Base-by-base conservation (phyloP, 2,113 vertebrate genomes). In the Macrotis lagotis region DNA sequence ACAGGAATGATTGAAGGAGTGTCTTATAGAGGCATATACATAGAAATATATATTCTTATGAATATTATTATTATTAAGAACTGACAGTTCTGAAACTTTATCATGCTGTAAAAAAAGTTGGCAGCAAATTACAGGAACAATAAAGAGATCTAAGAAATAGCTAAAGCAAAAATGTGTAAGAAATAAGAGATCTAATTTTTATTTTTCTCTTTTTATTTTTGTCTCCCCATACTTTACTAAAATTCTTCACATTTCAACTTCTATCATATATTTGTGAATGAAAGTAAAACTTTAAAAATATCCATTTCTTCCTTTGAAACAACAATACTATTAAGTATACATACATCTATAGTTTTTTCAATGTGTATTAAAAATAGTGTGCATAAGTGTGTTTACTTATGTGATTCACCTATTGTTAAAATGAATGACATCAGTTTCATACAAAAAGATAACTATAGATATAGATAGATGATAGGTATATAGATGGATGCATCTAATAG, bases 1-100 rank as follows among this genome's bases (percentile, higher is more conserved):
- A 96, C 11, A 98, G 97, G 96, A 97, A 95, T 0, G 26, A 98
- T 92, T 0, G 0, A 66, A 94, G 50, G n/a, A 95, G 88, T 66
- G 44, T 94, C 94, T 47, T 37, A 89, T 25, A 94, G 95, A 95
- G 88, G 90, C n/a, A 83, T 8, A 96, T n/a, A 90, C 8, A 8
- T 0, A 90, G 66, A 88, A 66, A 94, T 52, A 92, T 2, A 6
- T 2, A 48, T 48, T 22, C 5, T 52, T 48, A 96, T 37, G 92
- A 49, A 47, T 50, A 66, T 14, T 44, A 74, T 74, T 37, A 19
- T 37, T 44, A 74, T 44, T n/a, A n/a, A 37, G 5, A 83, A 8
- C 25, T 19, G 97, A 44, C 51, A 91, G 95, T 5, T 91, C 51
- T 94, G 66, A 96, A 96, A 96, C 90, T 91, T 7, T 26, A 52